Conservation (phyloP, 2,888 invertebrate genomes). For the Atrina japonica region DNA sequence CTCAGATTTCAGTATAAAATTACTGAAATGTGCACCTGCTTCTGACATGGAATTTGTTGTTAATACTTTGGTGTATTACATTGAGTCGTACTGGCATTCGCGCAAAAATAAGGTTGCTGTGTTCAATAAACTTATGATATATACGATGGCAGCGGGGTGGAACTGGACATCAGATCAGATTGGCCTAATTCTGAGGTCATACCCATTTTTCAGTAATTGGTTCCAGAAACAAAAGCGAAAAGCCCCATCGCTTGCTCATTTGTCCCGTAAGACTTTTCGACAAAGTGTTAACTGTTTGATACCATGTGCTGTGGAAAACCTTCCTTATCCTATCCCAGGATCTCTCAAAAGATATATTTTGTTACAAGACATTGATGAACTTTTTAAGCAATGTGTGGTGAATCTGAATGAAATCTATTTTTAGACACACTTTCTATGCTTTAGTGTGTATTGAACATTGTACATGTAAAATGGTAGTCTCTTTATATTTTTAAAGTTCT, state of each 20-base stretch:
- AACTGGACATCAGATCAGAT: slow-evolving; percentile 60
- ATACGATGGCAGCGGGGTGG: slow-evolving; percentile 67
- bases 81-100: slow-evolving; percentile 68
- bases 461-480: no score
- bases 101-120: slow-evolving; percentile 51
- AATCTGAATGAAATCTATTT: slow-evolving; percentile 8
- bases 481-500: no score
- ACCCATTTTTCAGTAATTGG: slow-evolving; percentile 59
- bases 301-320: slow-evolving; percentile 46
- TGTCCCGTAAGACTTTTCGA: slow-evolving; percentile 58
- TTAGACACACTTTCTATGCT: neutral
- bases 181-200: slow-evolving; percentile 55
- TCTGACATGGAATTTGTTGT: slow-evolving; percentile 54
- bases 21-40: slow-evolving; percentile 54
- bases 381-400: slow-evolving; percentile 17
- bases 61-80: slow-evolving; percentile 64
- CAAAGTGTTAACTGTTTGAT: slow-evolving; percentile 46
- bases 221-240: slow-evolving; percentile 50
- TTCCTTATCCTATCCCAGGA: slow-evolving; percentile 57
- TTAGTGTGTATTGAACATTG: no score
- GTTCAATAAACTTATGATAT: slow-evolving; percentile 62
- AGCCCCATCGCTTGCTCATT: slow-evolving; percentile 57
- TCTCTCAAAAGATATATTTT: slow-evolving; percentile 62
- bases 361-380: slow-evolving; percentile 65
- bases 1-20: slow-evolving; percentile 65